Evolutionary conservation across 2,113 vertebrate genomes (phyloP).

Genomic region (Sturnus vulgaris): DNA sequence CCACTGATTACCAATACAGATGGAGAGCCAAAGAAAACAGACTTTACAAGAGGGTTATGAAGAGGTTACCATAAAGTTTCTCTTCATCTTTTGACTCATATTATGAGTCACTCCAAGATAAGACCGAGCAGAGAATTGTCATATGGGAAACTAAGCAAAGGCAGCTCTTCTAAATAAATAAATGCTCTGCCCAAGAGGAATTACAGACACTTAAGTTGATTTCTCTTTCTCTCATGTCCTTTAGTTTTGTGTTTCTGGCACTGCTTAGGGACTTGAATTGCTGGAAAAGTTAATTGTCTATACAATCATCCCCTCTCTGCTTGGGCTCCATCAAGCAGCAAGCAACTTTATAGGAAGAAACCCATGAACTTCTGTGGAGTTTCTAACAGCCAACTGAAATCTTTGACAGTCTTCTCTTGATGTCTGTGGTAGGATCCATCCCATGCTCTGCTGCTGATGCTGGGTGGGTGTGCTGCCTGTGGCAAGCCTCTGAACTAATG

Average conservation of each 20-base stretch:
- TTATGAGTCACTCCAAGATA: constrained; percentile 56
- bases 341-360: background rate
- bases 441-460: background rate
- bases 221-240: background rate
- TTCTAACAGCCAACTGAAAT: background rate
- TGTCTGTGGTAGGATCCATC: background rate
- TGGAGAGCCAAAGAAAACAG: background rate
- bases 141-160: constrained; percentile 13
- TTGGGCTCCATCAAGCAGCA: background rate
- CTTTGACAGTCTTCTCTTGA: background rate
- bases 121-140: background rate
- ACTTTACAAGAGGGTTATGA: background rate
- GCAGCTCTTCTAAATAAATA: background rate
- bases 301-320: background rate
- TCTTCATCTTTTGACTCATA: background rate
- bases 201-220: background rate
- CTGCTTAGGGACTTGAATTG: background rate
- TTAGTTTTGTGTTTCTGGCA: background rate
- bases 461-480: background rate
- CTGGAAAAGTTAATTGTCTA: background rate
- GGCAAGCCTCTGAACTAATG: background rate
- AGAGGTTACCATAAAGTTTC: background rate
- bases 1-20: background rate
- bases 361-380: background rate
- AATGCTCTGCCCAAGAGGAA: background rate